Evolutionary conservation across 2,797 vertebrate genomes (phyloP).

Genomic region (Bovichtus variegatus): DNA sequence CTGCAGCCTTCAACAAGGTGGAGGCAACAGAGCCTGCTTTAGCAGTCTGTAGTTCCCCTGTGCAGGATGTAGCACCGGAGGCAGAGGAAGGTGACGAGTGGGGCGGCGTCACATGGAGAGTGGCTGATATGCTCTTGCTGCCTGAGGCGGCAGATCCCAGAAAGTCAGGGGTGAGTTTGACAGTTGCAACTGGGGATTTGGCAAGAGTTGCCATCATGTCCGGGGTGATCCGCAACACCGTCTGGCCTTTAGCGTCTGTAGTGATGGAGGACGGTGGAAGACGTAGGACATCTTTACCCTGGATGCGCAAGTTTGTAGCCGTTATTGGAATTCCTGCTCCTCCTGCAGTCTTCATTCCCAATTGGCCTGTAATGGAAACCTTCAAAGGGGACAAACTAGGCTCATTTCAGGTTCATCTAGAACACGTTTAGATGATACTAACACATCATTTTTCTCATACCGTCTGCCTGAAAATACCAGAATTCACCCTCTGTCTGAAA

Average conservation of each 20-base stretch:
- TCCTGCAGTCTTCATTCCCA: slow-evolving; percentile 91
- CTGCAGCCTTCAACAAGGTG: slow-evolving; percentile 87
- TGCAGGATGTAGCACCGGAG: slow-evolving; percentile 68
- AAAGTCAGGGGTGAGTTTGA: slow-evolving; percentile 98
- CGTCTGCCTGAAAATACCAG: no score
- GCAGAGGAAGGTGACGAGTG: slow-evolving; percentile 72
- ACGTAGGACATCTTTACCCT: slow-evolving; percentile 96
- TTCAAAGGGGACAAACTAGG: slow-evolving; percentile 38
- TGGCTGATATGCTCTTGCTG: slow-evolving; percentile 94
- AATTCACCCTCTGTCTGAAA: no score
- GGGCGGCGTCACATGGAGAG: slow-evolving; percentile 90
- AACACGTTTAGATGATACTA: no score
- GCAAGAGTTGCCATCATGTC: slow-evolving; percentile 99
- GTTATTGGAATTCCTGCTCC: slow-evolving; percentile 91
- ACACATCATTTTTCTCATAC: no score
- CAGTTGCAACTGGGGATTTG: slow-evolving; percentile 95
- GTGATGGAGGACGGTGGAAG: slow-evolving; percentile 97
- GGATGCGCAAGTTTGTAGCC: slow-evolving; percentile 95
- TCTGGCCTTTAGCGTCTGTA: slow-evolving; percentile 97
- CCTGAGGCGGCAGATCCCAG: slow-evolving; percentile 83
- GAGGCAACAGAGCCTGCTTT: slow-evolving; percentile 79
- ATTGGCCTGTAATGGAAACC: slow-evolving; percentile 97
- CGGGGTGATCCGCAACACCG: slow-evolving; percentile 95
- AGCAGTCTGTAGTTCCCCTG: slow-evolving; percentile 82
- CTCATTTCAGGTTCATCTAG: no score